Base-by-base conservation (phyloP, 2,113 vertebrate genomes). In the Pitta sordida region DNA sequence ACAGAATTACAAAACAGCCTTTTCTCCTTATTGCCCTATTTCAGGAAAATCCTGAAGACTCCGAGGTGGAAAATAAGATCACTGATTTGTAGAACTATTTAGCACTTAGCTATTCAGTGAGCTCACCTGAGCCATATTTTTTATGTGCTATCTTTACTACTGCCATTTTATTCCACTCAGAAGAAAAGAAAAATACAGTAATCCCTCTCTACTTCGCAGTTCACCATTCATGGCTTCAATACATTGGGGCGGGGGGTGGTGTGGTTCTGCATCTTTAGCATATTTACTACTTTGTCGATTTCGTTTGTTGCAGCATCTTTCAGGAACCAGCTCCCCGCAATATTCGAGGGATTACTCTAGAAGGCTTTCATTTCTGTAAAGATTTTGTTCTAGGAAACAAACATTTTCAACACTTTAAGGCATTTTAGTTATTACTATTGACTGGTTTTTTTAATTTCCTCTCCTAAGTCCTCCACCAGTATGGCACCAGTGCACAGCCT, bases 51-150 rank as follows among this genome's bases (percentile, higher is more conserved):
- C 14, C 59, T 68, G 26, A 64, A 80, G 39, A 46, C 19, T n/a
- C 52, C 10, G 2, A 1, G 15, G 19, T 20, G 4, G 62, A 85
- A 69, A 67, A 55, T 0, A 20, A 7, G 5, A 67, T 3, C 6
- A 2, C 22, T 52, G 37, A 53, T 26, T n/a, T 62, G 32, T 23
- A 22, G 7, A 63, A 51, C 23, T 52, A 52, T 82, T 78, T 39
- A 56, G 20, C 19, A 71, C 6, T 11, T 2, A 32, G 6, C 18
- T 34, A 16, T 44, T 63, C 43, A 63, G 11, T 26, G 63, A 76
- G 29, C 17, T 75, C 55, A 69, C 22, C 37, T 7, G 5, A 55
- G 17, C 39, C 49, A 16, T 2, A 37, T 0, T 2, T 34, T 83
- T 91, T 13, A 56, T 7, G 3, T 60, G 26, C 27, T 7, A 0